phyloP scores from a whole-genome alignment of 2,888 invertebrate species.

The Chouioia cunea region DNA sequence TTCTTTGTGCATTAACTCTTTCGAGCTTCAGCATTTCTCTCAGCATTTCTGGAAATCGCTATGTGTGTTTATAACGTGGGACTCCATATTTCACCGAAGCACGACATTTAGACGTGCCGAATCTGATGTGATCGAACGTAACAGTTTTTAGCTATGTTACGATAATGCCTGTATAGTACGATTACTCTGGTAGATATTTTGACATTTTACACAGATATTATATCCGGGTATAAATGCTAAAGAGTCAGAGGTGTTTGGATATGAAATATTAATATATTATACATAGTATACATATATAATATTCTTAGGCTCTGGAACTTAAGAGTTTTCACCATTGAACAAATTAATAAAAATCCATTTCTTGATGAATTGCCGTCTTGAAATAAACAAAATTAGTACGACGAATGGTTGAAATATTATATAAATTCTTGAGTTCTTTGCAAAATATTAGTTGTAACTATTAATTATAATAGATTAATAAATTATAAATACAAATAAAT shows the following conservation, averaged over 20 bases:
- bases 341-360: slow-evolving; percentile 10
- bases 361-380: neutral
- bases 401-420: slow-evolving; percentile 47
- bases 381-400: slow-evolving; percentile 7
- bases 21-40: slow-evolving; percentile 44
- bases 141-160: slow-evolving; percentile 50
- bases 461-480: slow-evolving; percentile 56
- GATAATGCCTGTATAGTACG: slow-evolving; percentile 55
- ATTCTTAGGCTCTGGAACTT: slow-evolving; percentile 45
- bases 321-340: slow-evolving; percentile 34
- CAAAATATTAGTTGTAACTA: slow-evolving; percentile 55
- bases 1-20: slow-evolving; percentile 41
- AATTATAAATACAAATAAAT: slow-evolving; percentile 58
- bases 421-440: slow-evolving; percentile 56
- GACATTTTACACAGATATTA: slow-evolving; percentile 48
- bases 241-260: slow-evolving; percentile 54
- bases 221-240: slow-evolving; percentile 44
- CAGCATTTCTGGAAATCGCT: slow-evolving; percentile 44
- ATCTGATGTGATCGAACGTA: slow-evolving; percentile 42
- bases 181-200: slow-evolving; percentile 53
- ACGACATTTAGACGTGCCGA: slow-evolving; percentile 27
- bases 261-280: slow-evolving; percentile 55
- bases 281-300: slow-evolving; percentile 48
- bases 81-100: slow-evolving; percentile 12
- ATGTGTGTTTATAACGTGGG: slow-evolving; percentile 39